A percentile compares a stretch with the other conserved stretches of the same genome.
phyloP scores from a whole-genome alignment of 1,140 invertebrate genomes.

The Anoplophora glabripennis region DNA sequence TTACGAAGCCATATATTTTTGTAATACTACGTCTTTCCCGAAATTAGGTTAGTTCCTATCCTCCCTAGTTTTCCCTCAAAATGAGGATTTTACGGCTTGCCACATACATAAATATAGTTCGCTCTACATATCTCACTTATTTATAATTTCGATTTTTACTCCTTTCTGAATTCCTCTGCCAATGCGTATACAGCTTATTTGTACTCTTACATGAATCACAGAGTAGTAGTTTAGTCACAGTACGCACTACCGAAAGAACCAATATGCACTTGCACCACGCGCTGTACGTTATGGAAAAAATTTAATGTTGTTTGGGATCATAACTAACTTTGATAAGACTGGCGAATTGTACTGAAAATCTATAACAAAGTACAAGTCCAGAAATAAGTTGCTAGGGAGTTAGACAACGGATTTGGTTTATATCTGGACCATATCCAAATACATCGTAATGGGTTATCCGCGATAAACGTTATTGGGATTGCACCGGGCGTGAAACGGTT shows the following conservation, averaged over 20 bases:
- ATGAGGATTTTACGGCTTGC: too few relatives aligned
- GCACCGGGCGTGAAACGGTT: not conserved
- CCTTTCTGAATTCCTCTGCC: too few relatives aligned
- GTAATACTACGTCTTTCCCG: too few relatives aligned
- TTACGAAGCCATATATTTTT: too few relatives aligned
- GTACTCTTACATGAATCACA: not conserved
- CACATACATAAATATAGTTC: too few relatives aligned
- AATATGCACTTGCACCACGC: too few relatives aligned
- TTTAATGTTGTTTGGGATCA: slow-evolving; percentile 2
- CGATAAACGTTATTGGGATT: slow-evolving; percentile 33
- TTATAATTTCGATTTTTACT: too few relatives aligned
- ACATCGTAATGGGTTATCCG: slow-evolving; percentile 33
- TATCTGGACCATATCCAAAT: slow-evolving; percentile 42
- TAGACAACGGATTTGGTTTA: slow-evolving; percentile 34
- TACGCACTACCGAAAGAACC: too few relatives aligned
- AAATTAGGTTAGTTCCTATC: too few relatives aligned
- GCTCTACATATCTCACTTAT: too few relatives aligned
- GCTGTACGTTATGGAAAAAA: not conserved
- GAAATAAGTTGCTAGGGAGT: slow-evolving; percentile 42
- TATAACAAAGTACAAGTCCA: slow-evolving; percentile 38
- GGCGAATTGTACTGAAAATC: slow-evolving; percentile 23
- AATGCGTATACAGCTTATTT: not conserved
- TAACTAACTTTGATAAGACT: slow-evolving; percentile 26
- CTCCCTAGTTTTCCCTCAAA: too few relatives aligned
- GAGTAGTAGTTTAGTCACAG: not conserved